phyloP scores from a whole-genome alignment of 2,888 invertebrate species.

The Acronicta psi region DNA sequence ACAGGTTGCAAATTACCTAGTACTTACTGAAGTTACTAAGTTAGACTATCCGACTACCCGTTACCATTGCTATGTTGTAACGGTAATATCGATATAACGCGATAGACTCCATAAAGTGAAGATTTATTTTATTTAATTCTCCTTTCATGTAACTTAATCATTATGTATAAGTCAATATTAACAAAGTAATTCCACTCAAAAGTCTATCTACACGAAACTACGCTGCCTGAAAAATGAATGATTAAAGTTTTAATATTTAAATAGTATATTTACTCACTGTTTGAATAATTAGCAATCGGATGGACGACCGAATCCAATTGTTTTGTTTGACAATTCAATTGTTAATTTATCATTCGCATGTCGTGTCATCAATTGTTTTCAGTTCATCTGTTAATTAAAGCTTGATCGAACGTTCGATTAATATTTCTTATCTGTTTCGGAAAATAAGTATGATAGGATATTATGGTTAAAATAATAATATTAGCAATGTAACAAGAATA shows the following conservation, averaged over 20 bases:
- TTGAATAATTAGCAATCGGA: slow-evolving; percentile 77
- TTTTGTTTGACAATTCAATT: slow-evolving; percentile 77
- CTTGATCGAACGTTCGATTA: slow-evolving; percentile 31
- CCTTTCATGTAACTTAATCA: background rate
- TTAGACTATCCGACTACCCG: no score
- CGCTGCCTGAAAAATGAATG: slow-evolving; percentile 48
- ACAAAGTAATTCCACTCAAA: background rate
- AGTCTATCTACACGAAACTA: background rate
- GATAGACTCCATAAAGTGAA: no score
- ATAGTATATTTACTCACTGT: slow-evolving; percentile 68
- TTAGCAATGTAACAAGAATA: no score
- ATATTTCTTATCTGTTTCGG: no score
- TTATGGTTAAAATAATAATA: no score
- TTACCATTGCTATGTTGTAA: no score
- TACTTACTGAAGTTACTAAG: no score
- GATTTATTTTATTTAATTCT: no score
- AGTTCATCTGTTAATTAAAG: slow-evolving; percentile 61
- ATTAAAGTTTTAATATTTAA: slow-evolving; percentile 77
- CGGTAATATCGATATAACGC: no score
- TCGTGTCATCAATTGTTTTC: slow-evolving; percentile 66
- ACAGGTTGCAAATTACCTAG: no score
- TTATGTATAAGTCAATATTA: background rate
- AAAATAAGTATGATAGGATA: no score
- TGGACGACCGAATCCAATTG: slow-evolving; percentile 69
- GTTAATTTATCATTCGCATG: slow-evolving; percentile 75